Evolutionary conservation across 2,797 vertebrate genomes (phyloP), one percentile per base, ranked within the genome.

Genomic region (Iguana delicatissima): DNA sequence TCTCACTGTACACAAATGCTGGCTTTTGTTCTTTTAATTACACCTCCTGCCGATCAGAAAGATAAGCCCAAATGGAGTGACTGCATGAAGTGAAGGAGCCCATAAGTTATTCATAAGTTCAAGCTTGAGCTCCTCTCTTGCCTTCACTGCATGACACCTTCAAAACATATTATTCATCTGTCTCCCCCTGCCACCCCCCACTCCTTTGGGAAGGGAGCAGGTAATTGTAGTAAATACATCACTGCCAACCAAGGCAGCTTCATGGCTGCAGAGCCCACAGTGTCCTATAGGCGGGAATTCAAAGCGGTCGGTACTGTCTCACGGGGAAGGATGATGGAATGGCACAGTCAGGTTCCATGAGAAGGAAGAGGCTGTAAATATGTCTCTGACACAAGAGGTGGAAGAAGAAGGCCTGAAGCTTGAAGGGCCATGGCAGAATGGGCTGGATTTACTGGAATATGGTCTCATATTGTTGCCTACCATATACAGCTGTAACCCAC

Each of bases 81-180:
- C 90, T 94, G 92, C 92, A 59, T 13, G 91, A 93, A 93, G 89
- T 84, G 92, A 95, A 93, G 94, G 92, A 95, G 82, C 89, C 95
- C 89, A 94, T 96, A 95, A 97, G 96, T 97, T 97, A 96, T 97
- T 96, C 94, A 93, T 96, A 96, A 96, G 96, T 94, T 94, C 94
- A 93, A 89, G 91, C 87, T 82, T 92, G 89, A 94, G 93, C 94
- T 92, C 32, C 12, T 95, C 94, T 96, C 92, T 59, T 91, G 92
- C 94, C 94, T 96, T 96, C 92, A 38, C 93, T 94, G 91, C 94
- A 87, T 52, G 91, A 93, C 91, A 94, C 96, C 94, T 96, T 96
- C 96, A 94, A 95, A 95, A 94, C 93, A 92, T 88, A 91, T 94
- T 96, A 95, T 95, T 96, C 94, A 94, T 95, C 94, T 91, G 50